Base-by-base conservation (phyloP, 2,888 invertebrate species). In the Boloria selene region DNA sequence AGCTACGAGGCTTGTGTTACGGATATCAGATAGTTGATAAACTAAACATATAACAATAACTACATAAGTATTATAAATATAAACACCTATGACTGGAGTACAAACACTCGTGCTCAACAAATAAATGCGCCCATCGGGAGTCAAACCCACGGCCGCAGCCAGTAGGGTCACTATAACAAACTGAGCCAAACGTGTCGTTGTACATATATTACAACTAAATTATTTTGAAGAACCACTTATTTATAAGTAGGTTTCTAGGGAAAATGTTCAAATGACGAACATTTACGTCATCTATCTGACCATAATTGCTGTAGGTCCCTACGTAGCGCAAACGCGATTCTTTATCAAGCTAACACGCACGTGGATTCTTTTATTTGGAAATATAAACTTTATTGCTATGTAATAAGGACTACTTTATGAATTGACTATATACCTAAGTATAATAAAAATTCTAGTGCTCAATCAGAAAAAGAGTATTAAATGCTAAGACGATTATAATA, bases 221-320 rank as follows among this genome's bases (percentile, higher is more conserved):
- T 18, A 18, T 42, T 45, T 10, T 22, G 5, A n/a, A 45, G 44
- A 52, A 52, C 31, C 42, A 61, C 22, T 61, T 52, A 52, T 56
- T 56, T 56, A 65, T 49, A 64, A 47, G 45, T 53, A 55, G 55
- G 50, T 65, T 61, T 61, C 51, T 55, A 44, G 65, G 65, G 59
- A 66, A 68, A 66, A 68, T 52, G 47, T 55, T 52, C 13, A 47
- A 22, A 61, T 69, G 65, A 63, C 66, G 62, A 58, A 68, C 47
- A 53, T 56, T 61, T 53, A 54, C 67, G 69, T 69, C 69, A 67
- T 64, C 58, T 58, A 60, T 69, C 38, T 58, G 59, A 42, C 31
- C 54, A 56, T 64, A 64, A 52, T 64, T 49, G 52, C 51, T 53
- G 18, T 64, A 47, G 61, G 61, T 55, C 50, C 50, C 53, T 65